phyloP scores from a whole-genome alignment of 2,888 invertebrate species.

The Pyralis farinalis region DNA sequence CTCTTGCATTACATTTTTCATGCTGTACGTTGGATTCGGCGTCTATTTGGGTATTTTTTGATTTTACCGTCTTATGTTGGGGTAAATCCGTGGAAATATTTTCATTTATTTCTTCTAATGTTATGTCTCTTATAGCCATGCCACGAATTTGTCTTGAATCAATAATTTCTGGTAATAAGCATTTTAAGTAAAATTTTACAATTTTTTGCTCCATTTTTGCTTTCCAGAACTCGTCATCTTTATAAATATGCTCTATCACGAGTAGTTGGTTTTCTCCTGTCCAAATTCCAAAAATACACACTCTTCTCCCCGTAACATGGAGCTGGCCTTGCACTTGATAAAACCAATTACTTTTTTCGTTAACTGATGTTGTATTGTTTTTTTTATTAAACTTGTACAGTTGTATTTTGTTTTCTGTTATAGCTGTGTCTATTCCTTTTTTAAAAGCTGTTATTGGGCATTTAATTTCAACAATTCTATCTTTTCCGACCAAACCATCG shows the following conservation, averaged over 20 bases:
- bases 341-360: slow-evolving; percentile 15
- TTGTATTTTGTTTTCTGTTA: slow-evolving; percentile 12
- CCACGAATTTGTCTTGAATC: slow-evolving; percentile 12
- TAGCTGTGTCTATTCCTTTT: slow-evolving; percentile 6
- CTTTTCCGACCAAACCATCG: slow-evolving; percentile 10
- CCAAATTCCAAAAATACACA: slow-evolving; percentile 21
- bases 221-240: slow-evolving; percentile 18
- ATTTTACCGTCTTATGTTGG: too few relatives aligned
- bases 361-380: not conserved
- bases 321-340: slow-evolving; percentile 19
- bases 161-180: slow-evolving; percentile 16
- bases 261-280: slow-evolving; percentile 13
- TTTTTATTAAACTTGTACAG: slow-evolving; percentile 11
- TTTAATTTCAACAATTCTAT: slow-evolving; percentile 11
- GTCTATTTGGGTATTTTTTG: too few relatives aligned
- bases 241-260: slow-evolving; percentile 8
- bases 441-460: slow-evolving; percentile 11
- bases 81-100: too few relatives aligned
- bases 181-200: slow-evolving; percentile 10
- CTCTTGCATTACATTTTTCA: too few relatives aligned
- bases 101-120: slow-evolving; percentile 1
- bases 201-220: slow-evolving; percentile 13
- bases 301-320: slow-evolving; percentile 13
- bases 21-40: too few relatives aligned
- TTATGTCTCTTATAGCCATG: slow-evolving; percentile 12